Evolutionary conservation across 2,113 vertebrate species (phyloP), one percentile per base, ranked within the genome.

Genomic region (Orthochromis malagaraziensis): DNA sequence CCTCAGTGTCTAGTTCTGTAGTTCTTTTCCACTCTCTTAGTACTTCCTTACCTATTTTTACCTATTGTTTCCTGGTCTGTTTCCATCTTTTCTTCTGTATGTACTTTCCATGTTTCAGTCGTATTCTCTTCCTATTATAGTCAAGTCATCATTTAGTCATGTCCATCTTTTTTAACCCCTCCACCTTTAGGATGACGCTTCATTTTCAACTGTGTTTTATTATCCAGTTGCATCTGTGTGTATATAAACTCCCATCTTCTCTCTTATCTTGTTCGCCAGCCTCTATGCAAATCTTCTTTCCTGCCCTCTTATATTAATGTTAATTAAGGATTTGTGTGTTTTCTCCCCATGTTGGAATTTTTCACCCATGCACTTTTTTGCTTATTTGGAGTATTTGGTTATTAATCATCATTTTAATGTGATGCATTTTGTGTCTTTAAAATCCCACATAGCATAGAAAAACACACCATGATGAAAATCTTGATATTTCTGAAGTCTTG

Each of bases 261-360:
- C 9, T 35, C 1, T 63, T 33, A n/a, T 6, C 2, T 63, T 63
- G 1, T 63, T 63, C 3, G 6, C 58, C 58, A 35, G 31, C 58
- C 0, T 63, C 0, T n/a, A 35, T 63, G 31, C 31, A 63, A 35
- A 63, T 63, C 58, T n/a, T 63, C 0, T 10, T 11, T 19, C 58
- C 58, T 63, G 58, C 58, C 58, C 31, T 35, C 29, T 1, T 35
- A 63, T 35, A n/a, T 63, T 35, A 63, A 19, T 63, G 31, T 63
- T 35, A 63, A 63, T 63, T 63, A 63, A 63, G 6, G 31, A 5
- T 63, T 63, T 63, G 1, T 35, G 16, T 63, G 17, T 63, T 63
- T 35, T 63, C 58, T 35, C 58, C 58, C 0, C 17, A n/a, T 63
- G 31, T 33, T 60, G 57, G 29, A 60, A 19, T 33, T 60, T 60